A percentile compares a stretch with the other conserved stretches of the same genome.
Evolutionary conservation across 2,888 invertebrate species (phyloP).

Genomic region (Cerastis rubricosa): DNA sequence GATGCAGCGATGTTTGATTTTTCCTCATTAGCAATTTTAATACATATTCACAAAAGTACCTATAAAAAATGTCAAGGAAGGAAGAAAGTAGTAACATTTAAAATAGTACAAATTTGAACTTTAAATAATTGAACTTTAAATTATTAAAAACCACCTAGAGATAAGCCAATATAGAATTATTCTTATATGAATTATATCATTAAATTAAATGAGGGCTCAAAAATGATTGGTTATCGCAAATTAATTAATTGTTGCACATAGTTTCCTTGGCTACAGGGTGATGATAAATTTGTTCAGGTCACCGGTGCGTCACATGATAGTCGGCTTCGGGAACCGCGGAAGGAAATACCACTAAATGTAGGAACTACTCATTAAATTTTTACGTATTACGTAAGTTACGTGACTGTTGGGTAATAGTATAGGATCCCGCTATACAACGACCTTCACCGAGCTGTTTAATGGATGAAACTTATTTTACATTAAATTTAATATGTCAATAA

Average conservation of each 20-base stretch:
- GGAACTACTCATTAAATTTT: slow-evolving; percentile 15
- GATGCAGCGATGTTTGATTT: neutral
- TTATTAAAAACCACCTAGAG: neutral
- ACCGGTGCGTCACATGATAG: slow-evolving; percentile 8
- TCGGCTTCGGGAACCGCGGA: neutral
- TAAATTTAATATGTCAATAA: no score
- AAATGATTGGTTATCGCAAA: neutral
- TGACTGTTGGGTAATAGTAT: neutral
- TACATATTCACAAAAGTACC: neutral
- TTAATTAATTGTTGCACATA: slow-evolving; percentile 7
- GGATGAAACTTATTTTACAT: no score
- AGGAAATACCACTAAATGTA: slow-evolving; percentile 28
- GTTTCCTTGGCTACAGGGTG: slow-evolving; percentile 46
- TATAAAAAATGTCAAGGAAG: slow-evolving; percentile 3
- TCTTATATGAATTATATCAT: neutral
- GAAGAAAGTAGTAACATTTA: neutral
- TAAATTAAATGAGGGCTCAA: neutral
- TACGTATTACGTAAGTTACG: slow-evolving; percentile 9
- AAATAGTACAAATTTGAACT: no score
- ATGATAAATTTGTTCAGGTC: neutral
- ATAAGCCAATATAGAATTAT: neutral
- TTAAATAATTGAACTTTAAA: no score
- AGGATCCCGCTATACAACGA: no score
- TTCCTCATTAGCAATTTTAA: neutral
- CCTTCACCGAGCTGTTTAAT: no score